Evolutionary conservation across 2,888 invertebrate species (phyloP).

Genomic region (Serripes groenlandicus): DNA sequence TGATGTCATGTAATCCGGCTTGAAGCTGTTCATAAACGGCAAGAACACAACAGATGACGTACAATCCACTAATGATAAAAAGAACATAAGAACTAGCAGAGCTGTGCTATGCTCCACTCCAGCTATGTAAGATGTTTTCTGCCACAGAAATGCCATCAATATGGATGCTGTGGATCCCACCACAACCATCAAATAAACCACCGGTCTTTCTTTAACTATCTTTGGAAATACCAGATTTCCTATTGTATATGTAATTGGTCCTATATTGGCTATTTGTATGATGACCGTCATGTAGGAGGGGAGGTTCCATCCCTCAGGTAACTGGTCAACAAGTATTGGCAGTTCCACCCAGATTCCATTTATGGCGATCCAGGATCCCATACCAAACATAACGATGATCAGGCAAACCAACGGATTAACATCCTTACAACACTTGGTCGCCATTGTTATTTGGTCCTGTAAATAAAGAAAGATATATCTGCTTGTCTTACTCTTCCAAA

Average conservation of each 20-base stretch:
- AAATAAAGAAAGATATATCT: too few relatives aligned
- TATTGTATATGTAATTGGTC: constrained; percentile 89
- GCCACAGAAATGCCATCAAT: constrained; percentile 87
- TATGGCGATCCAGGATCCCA: constrained; percentile 93
- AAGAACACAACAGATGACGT: constrained; percentile 95
- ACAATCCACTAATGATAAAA: constrained; percentile 92
- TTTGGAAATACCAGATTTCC: constrained; percentile 38
- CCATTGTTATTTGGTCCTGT: constrained; percentile 3
- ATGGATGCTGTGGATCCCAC: constrained; percentile 86
- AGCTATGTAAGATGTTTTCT: constrained; percentile 88
- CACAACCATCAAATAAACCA: constrained; percentile 87
- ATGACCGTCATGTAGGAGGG: constrained; percentile 94
- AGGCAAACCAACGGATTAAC: constrained; percentile 83
- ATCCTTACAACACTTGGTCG: constrained; percentile 48
- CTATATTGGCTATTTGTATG: constrained; percentile 93
- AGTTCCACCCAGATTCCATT: constrained; percentile 96
- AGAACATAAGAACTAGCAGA: constrained; percentile 90
- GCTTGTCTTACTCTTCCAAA: too few relatives aligned
- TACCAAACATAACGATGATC: constrained; percentile 91
- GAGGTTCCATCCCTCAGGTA: constrained; percentile 95
- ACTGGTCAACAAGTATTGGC: constrained; percentile 93
- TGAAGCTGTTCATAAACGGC: constrained; percentile 92
- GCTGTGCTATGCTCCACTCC: constrained; percentile 84
- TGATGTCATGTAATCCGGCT: constrained; percentile 91
- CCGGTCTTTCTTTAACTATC: constrained; percentile 82